Evolutionary conservation across 2,113 vertebrate species (phyloP).

Genomic region (Cyanocitta stelleri): DNA sequence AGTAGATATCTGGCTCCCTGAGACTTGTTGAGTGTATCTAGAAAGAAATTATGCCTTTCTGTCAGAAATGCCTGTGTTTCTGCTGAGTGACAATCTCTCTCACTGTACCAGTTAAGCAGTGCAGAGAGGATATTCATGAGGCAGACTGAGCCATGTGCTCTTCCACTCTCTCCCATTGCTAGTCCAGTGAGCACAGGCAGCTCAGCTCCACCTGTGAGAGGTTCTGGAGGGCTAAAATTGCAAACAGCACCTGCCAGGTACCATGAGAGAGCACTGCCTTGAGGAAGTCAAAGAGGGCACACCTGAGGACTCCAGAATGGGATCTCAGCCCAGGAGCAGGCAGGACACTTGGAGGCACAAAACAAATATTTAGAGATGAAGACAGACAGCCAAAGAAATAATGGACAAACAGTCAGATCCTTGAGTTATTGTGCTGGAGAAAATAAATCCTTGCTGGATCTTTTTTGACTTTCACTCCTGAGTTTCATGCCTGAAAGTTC

Average conservation of each 20-base stretch:
- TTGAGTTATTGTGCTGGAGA: not conserved
- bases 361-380: not conserved
- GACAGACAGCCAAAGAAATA: not conserved
- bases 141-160: not conserved
- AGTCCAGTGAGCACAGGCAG: not conserved
- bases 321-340: not conserved
- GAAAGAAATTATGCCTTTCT: not conserved
- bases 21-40: not conserved
- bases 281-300: not conserved
- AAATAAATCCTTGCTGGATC: not conserved
- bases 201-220: not conserved
- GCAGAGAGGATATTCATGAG: not conserved
- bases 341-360: not conserved
- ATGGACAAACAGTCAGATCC: not conserved
- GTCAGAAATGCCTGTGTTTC: not conserved
- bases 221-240: not conserved
- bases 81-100: not conserved
- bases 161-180: not conserved
- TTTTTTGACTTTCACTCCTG: not conserved
- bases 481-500: not conserved
- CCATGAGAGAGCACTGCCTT: not conserved
- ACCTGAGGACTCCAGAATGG: not conserved
- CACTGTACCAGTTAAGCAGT: not conserved
- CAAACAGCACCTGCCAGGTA: not conserved
- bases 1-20: not conserved